Evolutionary conservation across 1,140 invertebrate species (phyloP).

Genomic region (Sitobion miscanthi): DNA sequence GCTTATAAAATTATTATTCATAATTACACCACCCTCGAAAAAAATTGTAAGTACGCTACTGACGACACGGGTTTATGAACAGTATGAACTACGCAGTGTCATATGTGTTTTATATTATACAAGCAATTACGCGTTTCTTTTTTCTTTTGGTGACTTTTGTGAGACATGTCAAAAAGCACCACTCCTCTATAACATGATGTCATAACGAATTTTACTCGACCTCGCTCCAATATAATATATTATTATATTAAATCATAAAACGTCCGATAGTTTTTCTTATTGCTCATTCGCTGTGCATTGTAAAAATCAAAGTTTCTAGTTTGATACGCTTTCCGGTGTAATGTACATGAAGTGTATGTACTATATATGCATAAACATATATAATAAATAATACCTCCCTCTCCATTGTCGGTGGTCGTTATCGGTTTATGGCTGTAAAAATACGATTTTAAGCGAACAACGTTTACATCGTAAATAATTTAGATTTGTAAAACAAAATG

Average conservation of each 20-base stretch:
- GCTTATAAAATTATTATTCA: background rate
- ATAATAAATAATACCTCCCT: background rate
- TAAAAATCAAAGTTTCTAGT: slow-evolving; percentile 23
- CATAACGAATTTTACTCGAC: background rate
- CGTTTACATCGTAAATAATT: background rate
- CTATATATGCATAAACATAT: background rate
- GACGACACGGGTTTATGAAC: too few relatives aligned
- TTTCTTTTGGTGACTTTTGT: background rate
- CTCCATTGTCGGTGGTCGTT: background rate
- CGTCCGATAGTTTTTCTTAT: background rate
- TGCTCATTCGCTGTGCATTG: background rate
- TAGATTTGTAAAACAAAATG: background rate
- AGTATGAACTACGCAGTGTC: too few relatives aligned
- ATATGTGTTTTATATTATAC: too few relatives aligned
- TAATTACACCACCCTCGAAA: background rate
- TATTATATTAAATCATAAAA: slow-evolving; percentile 9
- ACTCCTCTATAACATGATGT: background rate
- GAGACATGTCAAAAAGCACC: background rate
- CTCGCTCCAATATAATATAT: background rate
- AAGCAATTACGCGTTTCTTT: too few relatives aligned
- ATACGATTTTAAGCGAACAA: slow-evolving; percentile 3
- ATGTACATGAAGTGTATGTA: background rate
- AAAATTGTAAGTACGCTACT: background rate
- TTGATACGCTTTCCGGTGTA: background rate
- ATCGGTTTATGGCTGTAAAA: slow-evolving; percentile 6